Evolutionary conservation across 1,140 invertebrate genomes (phyloP).

Genomic region (Trachymyrmex septentrionalis): DNA sequence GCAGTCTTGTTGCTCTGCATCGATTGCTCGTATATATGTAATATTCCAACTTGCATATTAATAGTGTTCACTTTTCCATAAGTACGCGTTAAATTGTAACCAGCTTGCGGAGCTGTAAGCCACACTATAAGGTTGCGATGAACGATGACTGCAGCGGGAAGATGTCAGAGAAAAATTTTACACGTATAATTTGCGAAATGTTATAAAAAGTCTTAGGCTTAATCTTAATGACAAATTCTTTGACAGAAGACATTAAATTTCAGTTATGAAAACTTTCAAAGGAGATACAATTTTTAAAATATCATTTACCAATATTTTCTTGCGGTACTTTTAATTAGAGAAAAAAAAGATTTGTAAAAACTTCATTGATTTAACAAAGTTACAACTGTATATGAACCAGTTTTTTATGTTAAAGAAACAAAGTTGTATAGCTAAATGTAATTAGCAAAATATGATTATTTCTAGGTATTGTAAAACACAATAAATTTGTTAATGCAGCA

Average conservation of each 20-base stretch:
- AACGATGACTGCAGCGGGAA: neutral
- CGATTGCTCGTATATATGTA: conserved; percentile 48
- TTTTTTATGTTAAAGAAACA: too few relatives aligned
- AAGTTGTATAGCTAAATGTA: too few relatives aligned
- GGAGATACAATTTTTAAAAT: neutral
- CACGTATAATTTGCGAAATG: neutral
- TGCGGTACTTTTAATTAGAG: too few relatives aligned
- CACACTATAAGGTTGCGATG: conserved; percentile 13
- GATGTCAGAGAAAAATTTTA: neutral
- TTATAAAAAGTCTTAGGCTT: neutral
- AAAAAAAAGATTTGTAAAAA: too few relatives aligned
- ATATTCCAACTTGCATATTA: conserved; percentile 49
- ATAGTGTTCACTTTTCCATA: conserved; percentile 40
- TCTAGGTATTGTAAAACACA: too few relatives aligned
- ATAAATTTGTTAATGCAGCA: too few relatives aligned
- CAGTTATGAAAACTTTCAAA: neutral
- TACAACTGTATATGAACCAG: too few relatives aligned
- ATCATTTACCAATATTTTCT: neutral
- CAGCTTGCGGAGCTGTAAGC: conserved; percentile 27
- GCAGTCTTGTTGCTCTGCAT: conserved; percentile 15
- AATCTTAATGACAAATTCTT: neutral
- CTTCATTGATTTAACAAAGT: too few relatives aligned
- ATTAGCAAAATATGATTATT: too few relatives aligned
- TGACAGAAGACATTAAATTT: neutral
- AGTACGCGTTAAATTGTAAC: neutral